These are phyloP conservation scores for Pristionchus mayeri DNA, from an alignment of 2,888 invertebrate species.

Conservation along the genomic window DNA sequence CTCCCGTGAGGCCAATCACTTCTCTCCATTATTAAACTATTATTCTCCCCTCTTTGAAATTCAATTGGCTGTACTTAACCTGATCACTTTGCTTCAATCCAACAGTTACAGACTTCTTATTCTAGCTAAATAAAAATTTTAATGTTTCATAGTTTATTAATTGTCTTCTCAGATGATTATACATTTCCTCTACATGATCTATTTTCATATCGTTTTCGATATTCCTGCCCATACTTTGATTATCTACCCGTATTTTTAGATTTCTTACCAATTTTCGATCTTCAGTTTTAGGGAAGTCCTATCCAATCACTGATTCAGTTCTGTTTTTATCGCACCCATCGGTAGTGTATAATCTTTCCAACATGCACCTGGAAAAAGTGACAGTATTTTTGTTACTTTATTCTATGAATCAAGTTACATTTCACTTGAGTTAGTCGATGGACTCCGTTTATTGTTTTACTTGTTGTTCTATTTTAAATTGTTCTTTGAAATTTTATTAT, in stretches of 20 bases:
- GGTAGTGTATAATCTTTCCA: background rate
- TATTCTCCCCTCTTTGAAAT: background rate
- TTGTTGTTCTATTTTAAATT: slow-evolving; percentile 22
- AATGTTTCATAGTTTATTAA: slow-evolving; percentile 25
- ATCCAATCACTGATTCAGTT: background rate
- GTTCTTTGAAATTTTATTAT: background rate
- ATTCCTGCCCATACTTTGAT: slow-evolving; percentile 46
- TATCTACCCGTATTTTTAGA: background rate
- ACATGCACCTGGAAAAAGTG: too few relatives aligned
- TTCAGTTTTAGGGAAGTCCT: background rate
- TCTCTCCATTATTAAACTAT: slow-evolving; percentile 20
- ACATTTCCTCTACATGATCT: background rate
- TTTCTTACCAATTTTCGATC: slow-evolving; percentile 1
- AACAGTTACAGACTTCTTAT: background rate
- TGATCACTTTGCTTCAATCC: slow-evolving; percentile 45
- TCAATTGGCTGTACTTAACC: slow-evolving; percentile 15
- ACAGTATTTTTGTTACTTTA: background rate
- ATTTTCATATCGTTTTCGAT: slow-evolving; percentile 18
- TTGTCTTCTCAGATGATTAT: slow-evolving; percentile 33
- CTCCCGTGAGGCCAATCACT: background rate
- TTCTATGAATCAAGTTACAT: background rate
- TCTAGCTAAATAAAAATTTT: too few relatives aligned
- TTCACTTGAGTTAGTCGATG: background rate
- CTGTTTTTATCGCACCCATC: slow-evolving; percentile 2
- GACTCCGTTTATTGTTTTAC: slow-evolving; percentile 35